phyloP scores from a whole-genome alignment of 2,888 invertebrate genomes.

The Ptychoptera contaminata region DNA sequence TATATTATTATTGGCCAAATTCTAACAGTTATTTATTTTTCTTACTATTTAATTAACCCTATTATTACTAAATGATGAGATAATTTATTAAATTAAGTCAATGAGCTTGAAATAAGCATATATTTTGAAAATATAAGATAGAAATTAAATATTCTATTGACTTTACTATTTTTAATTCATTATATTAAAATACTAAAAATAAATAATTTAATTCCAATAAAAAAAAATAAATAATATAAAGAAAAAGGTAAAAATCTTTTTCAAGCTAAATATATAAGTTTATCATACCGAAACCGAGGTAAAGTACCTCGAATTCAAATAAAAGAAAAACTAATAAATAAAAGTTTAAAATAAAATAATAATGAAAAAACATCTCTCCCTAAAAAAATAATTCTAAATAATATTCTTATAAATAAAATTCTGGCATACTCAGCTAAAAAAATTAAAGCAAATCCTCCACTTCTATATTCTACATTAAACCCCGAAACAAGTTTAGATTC shows the following conservation, averaged over 20 bases:
- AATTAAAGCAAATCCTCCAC: conserved; percentile 53
- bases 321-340: conserved; percentile 42
- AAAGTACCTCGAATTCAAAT: conserved; percentile 49
- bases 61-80: conserved; percentile 38
- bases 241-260: conserved; percentile 45
- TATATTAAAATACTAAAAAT: conserved; percentile 20
- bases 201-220: conserved; percentile 36
- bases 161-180: conserved; percentile 34
- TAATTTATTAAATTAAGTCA: conserved; percentile 37
- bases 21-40: conserved; percentile 41
- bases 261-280: conserved; percentile 53
- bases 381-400: conserved; percentile 42
- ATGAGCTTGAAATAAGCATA: conserved; percentile 48
- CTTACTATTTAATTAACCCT: conserved; percentile 39
- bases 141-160: conserved; percentile 41
- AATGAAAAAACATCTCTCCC: conserved; percentile 33
- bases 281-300: conserved; percentile 62
- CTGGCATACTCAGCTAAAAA: conserved; percentile 54
- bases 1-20: conserved; percentile 45
- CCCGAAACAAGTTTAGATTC: conserved; percentile 66
- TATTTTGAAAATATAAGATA: conserved; percentile 57
- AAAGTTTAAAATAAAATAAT: conserved; percentile 38
- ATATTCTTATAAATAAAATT: conserved; percentile 50
- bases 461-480: conserved; percentile 63
- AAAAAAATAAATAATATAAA: conserved; percentile 45